Evolutionary conservation across 2,113 vertebrate species (phyloP), one percentile per base, ranked within the genome.

Genomic region (Athene cunicularia): DNA sequence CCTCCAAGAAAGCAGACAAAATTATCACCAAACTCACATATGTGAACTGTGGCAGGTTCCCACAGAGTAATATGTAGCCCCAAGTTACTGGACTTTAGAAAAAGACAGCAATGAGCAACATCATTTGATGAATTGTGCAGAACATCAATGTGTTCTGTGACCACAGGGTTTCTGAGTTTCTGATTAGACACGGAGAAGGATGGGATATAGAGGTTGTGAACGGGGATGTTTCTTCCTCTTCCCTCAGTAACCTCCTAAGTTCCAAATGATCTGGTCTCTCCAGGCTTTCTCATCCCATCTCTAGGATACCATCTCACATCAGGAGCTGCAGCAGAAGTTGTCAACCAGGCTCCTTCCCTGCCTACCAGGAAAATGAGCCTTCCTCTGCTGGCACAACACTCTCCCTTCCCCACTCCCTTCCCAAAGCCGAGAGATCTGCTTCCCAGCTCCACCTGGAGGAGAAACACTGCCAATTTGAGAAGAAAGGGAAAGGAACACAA

Each of bases 171-270:
- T 68, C n/a, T 35, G 3, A 55, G 37, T 19, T 63, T 59, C 56
- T 68, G 15, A 64, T 88, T 55, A 76, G n/a, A 60, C 8, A 77
- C 62, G 8, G 8, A 15, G n/a, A 84, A 82, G 33, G 18, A 43
- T 0, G 0, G 37, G 8, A 73, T 8, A 12, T 5, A 73, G 53
- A 86, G 4, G 11, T 1, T 71, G 52, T 27, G 32, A 87, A 58
- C 0, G 0, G 5, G 14, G 26, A 59, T 7, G 28, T 76, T 86
- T 85, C 43, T 50, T 79, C 5, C 0, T 75, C 28, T 72, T 45
- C 35, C 30, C 24, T 73, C 50, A 58, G 27, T 43, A 88, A 86
- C 4, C 15, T 60, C 35, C 12, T 28, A 58, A 75, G 5, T 43
- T 58, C 9, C 39, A 70, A 72, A 92, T 9, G 1, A 80, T 63